A percentile compares a stretch with the other conserved stretches of the same genome.
Evolutionary conservation across 1,140 invertebrate genomes (phyloP).

Genomic region (Magallana angulata): DNA sequence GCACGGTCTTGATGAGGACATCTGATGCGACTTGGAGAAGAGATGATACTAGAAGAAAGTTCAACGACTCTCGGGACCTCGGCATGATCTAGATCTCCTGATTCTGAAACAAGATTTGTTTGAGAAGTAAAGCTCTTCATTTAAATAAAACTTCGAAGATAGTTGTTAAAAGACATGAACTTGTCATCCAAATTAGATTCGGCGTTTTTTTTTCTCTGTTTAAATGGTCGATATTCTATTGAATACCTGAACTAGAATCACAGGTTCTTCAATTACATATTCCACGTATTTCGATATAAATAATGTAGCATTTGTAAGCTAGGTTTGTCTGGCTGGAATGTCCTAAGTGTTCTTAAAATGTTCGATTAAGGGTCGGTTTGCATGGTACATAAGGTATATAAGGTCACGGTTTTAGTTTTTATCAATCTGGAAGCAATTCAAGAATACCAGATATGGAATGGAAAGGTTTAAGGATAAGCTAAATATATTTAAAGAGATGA

Average conservation of each 20-base stretch:
- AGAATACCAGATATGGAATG: background rate
- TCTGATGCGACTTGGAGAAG: slow-evolving; percentile 21
- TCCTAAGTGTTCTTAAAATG: background rate
- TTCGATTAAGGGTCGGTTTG: background rate
- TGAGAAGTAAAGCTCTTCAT: background rate
- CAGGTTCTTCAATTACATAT: no score
- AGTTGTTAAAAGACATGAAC: no score
- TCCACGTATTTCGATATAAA: background rate
- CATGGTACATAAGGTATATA: background rate
- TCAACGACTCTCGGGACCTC: slow-evolving; percentile 25
- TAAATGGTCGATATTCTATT: no score
- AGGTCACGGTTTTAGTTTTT: slow-evolving; percentile 7
- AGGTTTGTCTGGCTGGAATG: background rate
- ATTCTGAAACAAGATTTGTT: background rate
- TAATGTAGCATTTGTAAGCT: background rate
- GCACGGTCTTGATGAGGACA: background rate
- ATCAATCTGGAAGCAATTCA: slow-evolving; percentile 21
- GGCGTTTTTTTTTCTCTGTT: no score
- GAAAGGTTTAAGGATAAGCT: background rate
- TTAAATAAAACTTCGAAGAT: background rate
- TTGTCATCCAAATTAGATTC: no score
- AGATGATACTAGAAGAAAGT: slow-evolving; percentile 33
- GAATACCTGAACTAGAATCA: no score
- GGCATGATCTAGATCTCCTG: background rate
- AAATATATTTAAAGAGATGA: background rate